Conservation (phyloP, 2,797 vertebrate species). For the Neoniphon sammara region DNA sequence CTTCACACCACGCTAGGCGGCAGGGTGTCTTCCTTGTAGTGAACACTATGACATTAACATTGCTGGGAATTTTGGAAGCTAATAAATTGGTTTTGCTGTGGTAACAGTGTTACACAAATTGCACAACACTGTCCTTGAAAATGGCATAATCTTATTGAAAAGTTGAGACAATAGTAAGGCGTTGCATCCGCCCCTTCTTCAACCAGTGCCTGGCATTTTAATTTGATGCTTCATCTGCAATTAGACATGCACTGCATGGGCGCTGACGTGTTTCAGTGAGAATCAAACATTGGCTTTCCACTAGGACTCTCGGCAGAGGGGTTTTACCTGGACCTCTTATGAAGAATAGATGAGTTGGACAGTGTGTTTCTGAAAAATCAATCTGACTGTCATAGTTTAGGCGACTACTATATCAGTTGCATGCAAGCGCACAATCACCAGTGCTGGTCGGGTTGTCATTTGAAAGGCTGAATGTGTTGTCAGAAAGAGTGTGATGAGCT, state of each 20-base stretch:
- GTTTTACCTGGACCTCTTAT: conserved; percentile 50
- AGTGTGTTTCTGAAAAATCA: conserved; percentile 64
- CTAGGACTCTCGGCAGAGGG: conserved; percentile 31
- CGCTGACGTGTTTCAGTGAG: conserved; percentile 70
- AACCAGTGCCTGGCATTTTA: conserved; percentile 73
- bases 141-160: conserved; percentile 71
- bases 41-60: conserved; percentile 63
- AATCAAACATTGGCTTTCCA: conserved; percentile 73
- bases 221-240: conserved; percentile 80
- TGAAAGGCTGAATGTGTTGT: conserved; percentile 33
- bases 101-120: conserved; percentile 74
- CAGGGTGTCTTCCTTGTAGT: conserved; percentile 65
- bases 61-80: conserved; percentile 74
- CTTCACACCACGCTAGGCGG: conserved; percentile 79
- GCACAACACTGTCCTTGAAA: conserved; percentile 69
- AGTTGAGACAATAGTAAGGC: conserved; percentile 63
- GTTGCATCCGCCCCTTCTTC: conserved; percentile 54
- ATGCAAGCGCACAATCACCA: conserved; percentile 34
- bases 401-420: conserved; percentile 42
- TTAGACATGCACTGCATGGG: conserved; percentile 76
- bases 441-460: conserved; percentile 35
- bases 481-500: conserved; percentile 37
- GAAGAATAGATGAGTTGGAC: conserved; percentile 64
- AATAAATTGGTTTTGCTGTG: conserved; percentile 75
- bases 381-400: conserved; percentile 62